Percentiles rank a stretch among this genome's conserved stretches.
These are phyloP conservation scores for Polydrusus pterygomalis DNA, from an alignment of 2,888 invertebrate genomes.

Conservation along the genomic window DNA sequence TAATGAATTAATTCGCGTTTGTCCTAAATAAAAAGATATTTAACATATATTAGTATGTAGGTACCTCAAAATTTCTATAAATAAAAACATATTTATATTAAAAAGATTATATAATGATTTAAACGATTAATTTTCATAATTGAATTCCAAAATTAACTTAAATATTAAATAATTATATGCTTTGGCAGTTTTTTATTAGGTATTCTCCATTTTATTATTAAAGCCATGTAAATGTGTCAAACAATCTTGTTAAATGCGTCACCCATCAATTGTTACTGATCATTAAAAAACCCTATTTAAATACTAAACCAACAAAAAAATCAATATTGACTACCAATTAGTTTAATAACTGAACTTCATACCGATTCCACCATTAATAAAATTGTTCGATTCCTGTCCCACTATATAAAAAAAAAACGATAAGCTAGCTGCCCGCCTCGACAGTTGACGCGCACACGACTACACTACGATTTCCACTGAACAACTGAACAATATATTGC, in stretches of 20 bases:
- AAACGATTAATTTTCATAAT: not conserved
- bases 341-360: conserved; percentile 1
- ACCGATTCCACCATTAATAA: conserved; percentile 15
- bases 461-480: not conserved
- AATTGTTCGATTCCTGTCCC: not conserved
- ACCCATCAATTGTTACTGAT: not conserved
- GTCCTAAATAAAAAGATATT: too few relatives aligned
- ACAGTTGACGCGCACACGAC: not conserved
- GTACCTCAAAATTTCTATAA: not conserved
- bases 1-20: too few relatives aligned
- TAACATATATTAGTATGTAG: not conserved
- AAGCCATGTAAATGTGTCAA: too few relatives aligned
- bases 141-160: not conserved
- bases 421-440: not conserved
- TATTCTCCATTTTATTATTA: too few relatives aligned
- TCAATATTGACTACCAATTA: not conserved
- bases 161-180: not conserved
- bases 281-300: not conserved
- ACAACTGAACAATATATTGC: not conserved
- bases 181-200: not conserved
- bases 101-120: not conserved
- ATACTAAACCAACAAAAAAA: too few relatives aligned
- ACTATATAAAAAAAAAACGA: not conserved
- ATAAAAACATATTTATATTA: not conserved
- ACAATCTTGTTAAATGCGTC: not conserved